phyloP scores from a whole-genome alignment of 2,797 vertebrate species.

The Cirrhinus molitorella region DNA sequence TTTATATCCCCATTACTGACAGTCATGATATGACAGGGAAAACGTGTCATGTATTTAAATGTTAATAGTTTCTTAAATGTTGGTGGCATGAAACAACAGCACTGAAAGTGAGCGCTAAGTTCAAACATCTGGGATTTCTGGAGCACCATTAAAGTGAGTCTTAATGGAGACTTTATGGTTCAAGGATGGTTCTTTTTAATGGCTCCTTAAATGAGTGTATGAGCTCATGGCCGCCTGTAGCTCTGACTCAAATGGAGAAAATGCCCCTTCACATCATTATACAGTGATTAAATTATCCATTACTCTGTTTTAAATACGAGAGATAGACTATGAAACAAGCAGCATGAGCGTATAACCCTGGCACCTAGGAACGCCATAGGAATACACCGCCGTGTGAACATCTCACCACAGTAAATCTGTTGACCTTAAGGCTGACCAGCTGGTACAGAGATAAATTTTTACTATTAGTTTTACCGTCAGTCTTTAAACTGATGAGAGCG shows the following conservation, averaged over 20 bases:
- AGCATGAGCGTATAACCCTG: not conserved
- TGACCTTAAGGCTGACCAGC: not conserved
- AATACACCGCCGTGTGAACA: not conserved
- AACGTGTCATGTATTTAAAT: not conserved
- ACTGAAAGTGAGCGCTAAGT: not conserved
- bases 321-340: slow-evolving; percentile 2
- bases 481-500: slow-evolving; percentile 6
- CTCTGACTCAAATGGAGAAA: slow-evolving; percentile 30
- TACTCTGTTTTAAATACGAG: slow-evolving; percentile 1
- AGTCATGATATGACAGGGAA: not conserved
- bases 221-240: slow-evolving; percentile 22
- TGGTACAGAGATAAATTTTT: not conserved
- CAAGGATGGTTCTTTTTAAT: slow-evolving; percentile 10
- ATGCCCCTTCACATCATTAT: not conserved
- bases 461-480: not conserved
- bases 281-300: slow-evolving; percentile 18
- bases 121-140: slow-evolving; percentile 13
- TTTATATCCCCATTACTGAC: not conserved
- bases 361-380: not conserved
- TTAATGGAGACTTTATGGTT: slow-evolving; percentile 19
- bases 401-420: not conserved
- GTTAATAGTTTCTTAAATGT: slow-evolving; percentile 4
- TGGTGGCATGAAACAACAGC: slow-evolving; percentile 2
- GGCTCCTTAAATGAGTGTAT: slow-evolving; percentile 6
- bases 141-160: slow-evolving; percentile 2